Percentiles rank a stretch among this genome's conserved stretches.
These are phyloP conservation scores for Montipora cactus DNA, from an alignment of 64 coral and sea anemone genomes.

Conservation along the genomic window DNA sequence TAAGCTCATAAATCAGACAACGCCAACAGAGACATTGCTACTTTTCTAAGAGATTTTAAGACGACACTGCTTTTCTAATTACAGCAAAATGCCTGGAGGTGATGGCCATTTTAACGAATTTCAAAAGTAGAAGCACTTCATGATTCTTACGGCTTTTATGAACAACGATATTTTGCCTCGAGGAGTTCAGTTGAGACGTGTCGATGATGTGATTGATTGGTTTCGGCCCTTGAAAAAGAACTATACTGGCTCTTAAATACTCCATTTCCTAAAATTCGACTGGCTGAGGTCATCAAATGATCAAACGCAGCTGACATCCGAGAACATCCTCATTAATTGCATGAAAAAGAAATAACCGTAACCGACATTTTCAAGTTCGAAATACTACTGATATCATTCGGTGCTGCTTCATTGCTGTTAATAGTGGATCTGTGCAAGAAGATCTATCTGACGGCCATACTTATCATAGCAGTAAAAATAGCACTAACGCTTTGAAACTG, in stretches of 20 bases:
- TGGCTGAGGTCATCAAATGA: not conserved
- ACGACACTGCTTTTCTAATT: not conserved
- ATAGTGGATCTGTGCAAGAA: too few relatives aligned
- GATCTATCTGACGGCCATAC: too few relatives aligned
- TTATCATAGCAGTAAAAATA: not conserved
- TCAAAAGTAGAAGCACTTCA: not conserved
- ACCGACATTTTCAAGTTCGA: not conserved
- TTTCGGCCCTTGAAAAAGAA: not conserved
- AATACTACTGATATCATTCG: not conserved
- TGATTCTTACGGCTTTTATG: not conserved
- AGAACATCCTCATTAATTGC: not conserved
- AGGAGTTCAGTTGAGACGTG: not conserved
- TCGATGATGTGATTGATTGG: slow-evolving; percentile 18
- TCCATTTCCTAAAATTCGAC: not conserved
- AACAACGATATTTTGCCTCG: not conserved
- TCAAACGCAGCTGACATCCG: not conserved
- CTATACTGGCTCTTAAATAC: not conserved
- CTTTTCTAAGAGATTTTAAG: not conserved
- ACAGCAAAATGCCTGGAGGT: not conserved
- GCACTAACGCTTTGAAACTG: not conserved
- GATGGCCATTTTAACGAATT: not conserved
- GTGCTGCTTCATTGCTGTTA: too few relatives aligned
- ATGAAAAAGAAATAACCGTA: not conserved
- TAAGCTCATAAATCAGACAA: not conserved
- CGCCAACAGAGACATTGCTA: not conserved